phyloP scores from a whole-genome alignment of 2,797 vertebrate species.

The Ispidina lecontei region DNA sequence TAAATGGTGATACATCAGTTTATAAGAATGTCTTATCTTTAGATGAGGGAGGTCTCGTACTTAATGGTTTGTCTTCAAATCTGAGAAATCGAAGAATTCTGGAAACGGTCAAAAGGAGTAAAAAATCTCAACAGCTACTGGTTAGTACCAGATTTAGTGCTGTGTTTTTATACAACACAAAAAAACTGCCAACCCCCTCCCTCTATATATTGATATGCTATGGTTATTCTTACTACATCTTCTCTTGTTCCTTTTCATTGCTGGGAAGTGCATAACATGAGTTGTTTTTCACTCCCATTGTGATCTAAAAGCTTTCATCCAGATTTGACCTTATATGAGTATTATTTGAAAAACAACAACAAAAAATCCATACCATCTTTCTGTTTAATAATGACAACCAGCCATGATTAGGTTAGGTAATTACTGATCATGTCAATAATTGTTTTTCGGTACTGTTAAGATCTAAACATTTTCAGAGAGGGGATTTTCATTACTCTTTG shows the following conservation, averaged over 20 bases:
- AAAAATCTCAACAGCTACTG: neutral
- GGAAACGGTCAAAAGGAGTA: neutral
- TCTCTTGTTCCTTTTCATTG: neutral
- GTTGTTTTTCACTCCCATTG: neutral
- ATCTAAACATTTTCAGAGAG: neutral
- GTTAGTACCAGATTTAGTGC: neutral
- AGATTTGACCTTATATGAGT: neutral
- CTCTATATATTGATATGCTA: rapidly evolving
- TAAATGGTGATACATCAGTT: neutral
- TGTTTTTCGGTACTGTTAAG: neutral
- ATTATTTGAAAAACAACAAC: too few species aligned
- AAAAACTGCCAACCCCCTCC: rapidly evolving
- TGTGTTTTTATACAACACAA: neutral
- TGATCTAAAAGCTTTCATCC: neutral
- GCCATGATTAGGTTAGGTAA: neutral
- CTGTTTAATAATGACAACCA: neutral
- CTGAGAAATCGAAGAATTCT: neutral
- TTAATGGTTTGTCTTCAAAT: neutral
- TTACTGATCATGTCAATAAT: neutral
- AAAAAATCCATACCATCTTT: neutral
- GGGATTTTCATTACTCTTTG: neutral
- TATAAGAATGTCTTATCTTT: neutral
- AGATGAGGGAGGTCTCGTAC: neutral
- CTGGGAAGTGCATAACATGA: neutral
- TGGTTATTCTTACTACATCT: too few species aligned